A percentile compares a stretch with the other conserved stretches of the same genome.
phyloP scores from a whole-genome alignment of 2,888 invertebrate species.

The Hypercompe scribonia region DNA sequence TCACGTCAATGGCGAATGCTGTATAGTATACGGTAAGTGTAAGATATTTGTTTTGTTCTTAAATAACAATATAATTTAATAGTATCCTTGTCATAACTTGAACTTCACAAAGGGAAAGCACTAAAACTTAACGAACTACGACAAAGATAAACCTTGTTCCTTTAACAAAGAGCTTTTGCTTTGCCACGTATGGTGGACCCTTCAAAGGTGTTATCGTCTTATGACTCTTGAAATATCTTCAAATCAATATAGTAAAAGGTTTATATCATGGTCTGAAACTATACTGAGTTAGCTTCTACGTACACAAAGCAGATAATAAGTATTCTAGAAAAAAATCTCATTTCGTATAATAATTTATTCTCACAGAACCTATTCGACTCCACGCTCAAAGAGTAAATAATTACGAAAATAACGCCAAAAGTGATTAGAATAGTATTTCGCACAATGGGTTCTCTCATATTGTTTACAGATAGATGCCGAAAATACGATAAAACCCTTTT shows the following conservation, averaged over 20 bases:
- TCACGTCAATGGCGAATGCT: too few relatives aligned
- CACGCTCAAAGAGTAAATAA: constrained; percentile 33
- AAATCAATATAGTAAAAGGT: background rate
- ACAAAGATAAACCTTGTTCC: background rate
- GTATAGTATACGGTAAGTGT: too few relatives aligned
- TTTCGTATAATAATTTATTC: constrained; percentile 5
- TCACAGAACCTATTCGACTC: background rate
- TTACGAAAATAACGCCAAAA: constrained; percentile 28
- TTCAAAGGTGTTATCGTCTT: background rate
- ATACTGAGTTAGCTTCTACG: background rate
- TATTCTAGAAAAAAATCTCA: background rate
- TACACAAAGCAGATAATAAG: background rate
- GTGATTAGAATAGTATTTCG: constrained; percentile 18
- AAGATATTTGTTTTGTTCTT: too few relatives aligned
- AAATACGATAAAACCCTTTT: background rate
- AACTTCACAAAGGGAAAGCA: background rate
- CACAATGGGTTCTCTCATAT: background rate
- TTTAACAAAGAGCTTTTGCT: background rate
- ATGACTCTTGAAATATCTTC: background rate
- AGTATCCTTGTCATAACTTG: background rate
- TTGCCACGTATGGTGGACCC: background rate
- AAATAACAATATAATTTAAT: too few relatives aligned
- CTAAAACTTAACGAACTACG: background rate
- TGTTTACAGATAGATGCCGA: background rate
- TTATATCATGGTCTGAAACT: background rate